These are phyloP conservation scores for Philereme transversata DNA, from an alignment of 2,888 invertebrate species.

Conservation along the genomic window DNA sequence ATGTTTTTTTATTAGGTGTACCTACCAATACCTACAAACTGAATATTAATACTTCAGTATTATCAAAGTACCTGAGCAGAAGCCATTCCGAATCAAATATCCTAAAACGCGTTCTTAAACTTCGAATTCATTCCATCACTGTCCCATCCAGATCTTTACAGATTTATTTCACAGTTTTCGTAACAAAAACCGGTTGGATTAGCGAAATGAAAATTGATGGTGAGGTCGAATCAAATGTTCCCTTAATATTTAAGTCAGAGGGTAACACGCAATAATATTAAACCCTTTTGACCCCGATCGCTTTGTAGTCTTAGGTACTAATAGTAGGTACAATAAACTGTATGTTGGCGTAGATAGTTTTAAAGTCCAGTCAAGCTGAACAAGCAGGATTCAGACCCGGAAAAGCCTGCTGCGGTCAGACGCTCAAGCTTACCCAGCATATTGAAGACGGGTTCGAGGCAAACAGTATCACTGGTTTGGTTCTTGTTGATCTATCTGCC, in stretches of 20 bases:
- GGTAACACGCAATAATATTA: constrained; percentile 32
- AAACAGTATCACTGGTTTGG: too few relatives aligned
- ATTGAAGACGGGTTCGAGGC: too few relatives aligned
- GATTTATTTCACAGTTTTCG: constrained; percentile 33
- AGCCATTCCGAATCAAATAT: constrained; percentile 14
- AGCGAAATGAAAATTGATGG: constrained; percentile 38
- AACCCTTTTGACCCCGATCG: constrained; percentile 22
- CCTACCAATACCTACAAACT: too few relatives aligned
- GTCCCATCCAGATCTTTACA: constrained; percentile 28
- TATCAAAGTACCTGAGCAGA: constrained; percentile 1
- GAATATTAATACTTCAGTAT: constrained; percentile 2
- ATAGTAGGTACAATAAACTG: not conserved
- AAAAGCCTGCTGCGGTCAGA: too few relatives aligned
- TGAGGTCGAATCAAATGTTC: constrained; percentile 34
- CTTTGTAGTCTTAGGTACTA: constrained; percentile 1
- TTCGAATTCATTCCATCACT: constrained; percentile 23
- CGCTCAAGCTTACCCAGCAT: too few relatives aligned
- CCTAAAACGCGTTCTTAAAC: constrained; percentile 7
- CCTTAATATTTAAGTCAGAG: constrained; percentile 30
- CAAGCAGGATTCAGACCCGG: too few relatives aligned
- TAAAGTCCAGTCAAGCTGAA: too few relatives aligned
- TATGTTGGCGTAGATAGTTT: too few relatives aligned
- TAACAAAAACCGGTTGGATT: constrained; percentile 37
- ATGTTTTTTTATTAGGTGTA: too few relatives aligned
- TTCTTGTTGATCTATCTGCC: too few relatives aligned